Conservation (phyloP, 2,888 invertebrate species). For the Muscina levida region DNA sequence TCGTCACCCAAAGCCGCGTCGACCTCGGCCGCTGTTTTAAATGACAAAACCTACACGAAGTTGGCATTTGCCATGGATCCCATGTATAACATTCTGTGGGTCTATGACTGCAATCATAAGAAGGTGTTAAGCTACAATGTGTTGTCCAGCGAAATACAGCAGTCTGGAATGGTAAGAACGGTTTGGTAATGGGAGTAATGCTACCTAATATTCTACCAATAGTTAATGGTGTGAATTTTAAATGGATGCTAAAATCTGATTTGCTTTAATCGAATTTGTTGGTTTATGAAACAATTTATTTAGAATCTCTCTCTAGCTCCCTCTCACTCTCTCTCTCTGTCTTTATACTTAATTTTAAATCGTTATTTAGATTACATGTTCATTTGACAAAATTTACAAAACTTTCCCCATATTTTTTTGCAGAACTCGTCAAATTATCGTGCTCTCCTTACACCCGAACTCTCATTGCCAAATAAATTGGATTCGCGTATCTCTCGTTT, state of each 20-base stretch:
- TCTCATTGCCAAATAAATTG: constrained; percentile 88
- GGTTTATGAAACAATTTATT: no score
- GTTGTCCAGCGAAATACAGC: constrained; percentile 86
- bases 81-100: constrained; percentile 96
- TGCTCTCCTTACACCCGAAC: constrained; percentile 88
- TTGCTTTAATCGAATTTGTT: no score
- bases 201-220: no score
- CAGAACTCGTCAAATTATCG: constrained; percentile 77
- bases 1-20: constrained; percentile 38
- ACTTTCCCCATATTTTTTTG: constrained; percentile 15
- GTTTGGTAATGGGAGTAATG: constrained; percentile 20
- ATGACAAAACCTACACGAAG: constrained; percentile 76
- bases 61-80: constrained; percentile 86
- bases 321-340: no score
- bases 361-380: not conserved
- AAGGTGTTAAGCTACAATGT: constrained; percentile 90
- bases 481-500: constrained; percentile 88
- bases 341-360: no score
- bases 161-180: constrained; percentile 73
- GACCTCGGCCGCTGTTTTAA: constrained; percentile 33
- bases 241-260: not conserved
- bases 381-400: no score
- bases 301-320: no score
- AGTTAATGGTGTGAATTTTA: no score
- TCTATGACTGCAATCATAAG: constrained; percentile 85